phyloP scores from a whole-genome alignment of 1,140 invertebrate species.

The Gonioctena quinquepunctata region DNA sequence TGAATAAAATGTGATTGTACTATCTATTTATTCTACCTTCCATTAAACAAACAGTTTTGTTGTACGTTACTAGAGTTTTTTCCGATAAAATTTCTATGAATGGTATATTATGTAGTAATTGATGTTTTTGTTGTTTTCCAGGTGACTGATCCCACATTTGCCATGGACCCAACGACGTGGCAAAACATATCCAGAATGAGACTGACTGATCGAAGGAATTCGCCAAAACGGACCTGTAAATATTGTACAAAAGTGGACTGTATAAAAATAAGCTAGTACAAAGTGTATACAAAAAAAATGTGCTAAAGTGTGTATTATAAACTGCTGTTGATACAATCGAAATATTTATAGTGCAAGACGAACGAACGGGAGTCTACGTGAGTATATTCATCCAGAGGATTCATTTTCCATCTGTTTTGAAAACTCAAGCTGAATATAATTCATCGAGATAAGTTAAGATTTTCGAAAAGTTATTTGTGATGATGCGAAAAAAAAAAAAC shows the following conservation, averaged over 20 bases:
- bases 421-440: too few relatives aligned
- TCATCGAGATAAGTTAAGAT: too few relatives aligned
- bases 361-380: neutral
- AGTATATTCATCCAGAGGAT: too few relatives aligned
- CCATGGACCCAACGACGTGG: slow-evolving; percentile 16
- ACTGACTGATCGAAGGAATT: slow-evolving; percentile 26
- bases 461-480: too few relatives aligned
- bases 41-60: too few relatives aligned
- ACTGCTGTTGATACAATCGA: slow-evolving; percentile 23
- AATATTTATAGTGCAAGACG: slow-evolving; percentile 29
- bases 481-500: too few relatives aligned
- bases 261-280: slow-evolving; percentile 21
- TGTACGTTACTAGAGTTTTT: too few relatives aligned
- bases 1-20: too few relatives aligned
- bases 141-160: neutral
- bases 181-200: slow-evolving; percentile 37
- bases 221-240: slow-evolving; percentile 21
- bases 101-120: too few relatives aligned
- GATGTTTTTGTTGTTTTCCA: slow-evolving; percentile 3
- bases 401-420: too few relatives aligned
- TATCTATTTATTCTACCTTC: too few relatives aligned
- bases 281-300: slow-evolving; percentile 31
- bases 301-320: slow-evolving; percentile 32
- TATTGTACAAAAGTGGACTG: slow-evolving; percentile 30
- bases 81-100: too few relatives aligned